phyloP scores from a whole-genome alignment of 2,888 invertebrate species.

The Erebia epiphron region DNA sequence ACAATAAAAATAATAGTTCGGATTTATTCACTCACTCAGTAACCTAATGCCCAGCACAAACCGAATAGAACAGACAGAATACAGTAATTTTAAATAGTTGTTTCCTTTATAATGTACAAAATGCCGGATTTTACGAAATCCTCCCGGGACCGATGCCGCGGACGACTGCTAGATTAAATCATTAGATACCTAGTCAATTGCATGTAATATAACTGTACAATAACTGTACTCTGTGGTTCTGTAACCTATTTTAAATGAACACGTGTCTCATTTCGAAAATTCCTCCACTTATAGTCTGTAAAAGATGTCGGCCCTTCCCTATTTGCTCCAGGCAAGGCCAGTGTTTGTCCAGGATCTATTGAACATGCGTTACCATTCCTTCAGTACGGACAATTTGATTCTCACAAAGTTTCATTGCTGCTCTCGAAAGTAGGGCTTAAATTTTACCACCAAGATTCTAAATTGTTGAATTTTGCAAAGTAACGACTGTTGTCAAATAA shows the following conservation, averaged over 20 bases:
- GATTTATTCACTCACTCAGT: no score
- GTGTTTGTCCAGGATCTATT: slow-evolving; percentile 8
- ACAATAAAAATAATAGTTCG: no score
- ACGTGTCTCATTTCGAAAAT: neutral
- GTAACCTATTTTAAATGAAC: no score
- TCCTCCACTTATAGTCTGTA: neutral
- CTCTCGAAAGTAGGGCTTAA: neutral
- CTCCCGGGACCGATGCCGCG: no score
- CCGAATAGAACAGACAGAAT: no score
- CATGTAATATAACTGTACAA: neutral
- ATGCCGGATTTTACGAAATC: no score
- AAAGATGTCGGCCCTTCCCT: neutral
- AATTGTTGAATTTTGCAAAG: neutral
- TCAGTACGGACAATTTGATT: slow-evolving; percentile 10
- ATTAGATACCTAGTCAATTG: no score
- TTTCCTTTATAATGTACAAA: no score
- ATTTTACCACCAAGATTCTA: neutral
- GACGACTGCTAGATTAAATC: no score
- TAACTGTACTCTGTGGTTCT: no score
- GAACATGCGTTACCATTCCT: neutral
- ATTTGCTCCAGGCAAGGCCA: neutral
- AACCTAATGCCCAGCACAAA: no score
- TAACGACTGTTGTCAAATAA: neutral
- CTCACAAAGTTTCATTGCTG: slow-evolving; percentile 1
- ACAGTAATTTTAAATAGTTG: no score